A percentile compares a stretch with the other conserved stretches of the same genome.
Evolutionary conservation across 2,888 invertebrate genomes (phyloP).

Genomic region (Drosophila sordidula): DNA sequence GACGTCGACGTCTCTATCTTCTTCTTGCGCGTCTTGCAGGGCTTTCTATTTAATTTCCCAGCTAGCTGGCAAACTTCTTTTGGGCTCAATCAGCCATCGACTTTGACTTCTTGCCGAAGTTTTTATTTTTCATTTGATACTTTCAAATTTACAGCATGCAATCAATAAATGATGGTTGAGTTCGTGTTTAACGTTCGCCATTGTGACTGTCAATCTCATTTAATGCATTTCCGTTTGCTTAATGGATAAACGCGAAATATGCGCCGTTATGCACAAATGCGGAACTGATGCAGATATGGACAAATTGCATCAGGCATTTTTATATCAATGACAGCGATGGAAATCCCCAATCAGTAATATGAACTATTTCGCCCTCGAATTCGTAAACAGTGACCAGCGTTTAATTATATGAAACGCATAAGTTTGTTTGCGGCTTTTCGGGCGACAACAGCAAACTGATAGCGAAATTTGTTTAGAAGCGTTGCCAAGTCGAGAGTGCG

Average conservation of each 20-base stretch:
- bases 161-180: constrained; percentile 66
- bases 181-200: constrained; percentile 25
- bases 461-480: constrained; percentile 32
- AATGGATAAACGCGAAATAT: constrained; percentile 36
- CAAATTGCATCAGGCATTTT: background rate
- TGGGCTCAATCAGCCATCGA: constrained; percentile 57
- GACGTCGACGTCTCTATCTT: constrained; percentile 15
- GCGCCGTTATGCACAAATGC: background rate
- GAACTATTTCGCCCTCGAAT: constrained; percentile 19
- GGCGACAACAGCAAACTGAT: constrained; percentile 24
- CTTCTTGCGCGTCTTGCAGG: constrained; percentile 41
- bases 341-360: constrained; percentile 8
- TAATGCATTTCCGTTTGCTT: constrained; percentile 54
- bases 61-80: constrained; percentile 50
- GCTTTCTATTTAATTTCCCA: constrained; percentile 80
- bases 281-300: background rate
- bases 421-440: constrained; percentile 43
- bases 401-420: constrained; percentile 33
- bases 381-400: constrained; percentile 23
- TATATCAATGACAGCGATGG: too few relatives aligned
- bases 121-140: constrained; percentile 23
- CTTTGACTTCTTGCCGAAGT: constrained; percentile 38
- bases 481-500: constrained; percentile 24
- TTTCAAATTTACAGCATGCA: constrained; percentile 54
- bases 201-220: constrained; percentile 42